Base-by-base conservation (phyloP, 2,888 invertebrate genomes). In the Hypercompe scribonia region DNA sequence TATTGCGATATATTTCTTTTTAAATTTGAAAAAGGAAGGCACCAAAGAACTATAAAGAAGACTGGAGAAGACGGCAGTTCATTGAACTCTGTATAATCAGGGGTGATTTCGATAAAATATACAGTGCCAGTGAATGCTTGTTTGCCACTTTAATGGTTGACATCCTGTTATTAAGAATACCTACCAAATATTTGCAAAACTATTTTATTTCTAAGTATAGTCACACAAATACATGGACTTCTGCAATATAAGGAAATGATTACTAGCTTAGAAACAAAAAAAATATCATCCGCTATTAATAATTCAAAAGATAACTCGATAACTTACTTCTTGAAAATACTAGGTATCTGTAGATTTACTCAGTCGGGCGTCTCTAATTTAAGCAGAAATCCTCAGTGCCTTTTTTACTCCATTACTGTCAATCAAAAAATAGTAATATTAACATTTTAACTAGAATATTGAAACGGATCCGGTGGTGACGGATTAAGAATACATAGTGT, bases 1-100 rank as follows among this genome's bases (percentile, higher is more conserved):
- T 31, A 58, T 77, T 73, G 74, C 71, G 74, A 68, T 28, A 18
- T 18, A 5, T 31, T 61, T 61, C 0, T 31, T 61, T 61, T 58
- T 50, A 21, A 8, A 24, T 50, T 50, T 50, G 7, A 50, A 50
- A 50, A 50, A 7, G 24, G 50, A 50, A 50, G 5, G 5, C 2
- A 7, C 8, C 24, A 8, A 7, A 50, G 50, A 50, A 54, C n/a
- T 24, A 4, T 54, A n/a, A 24, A n/a, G 54, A 54, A n/a, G 54
- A n/a, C 10, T 54, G 0, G 24, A 50, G 7, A 50, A 50, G 50
- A 50, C 8, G 24, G 50, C 21, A 8, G 50, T 50, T 50, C 50
- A 50, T 50, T 24, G 50, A 50, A 50, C 50, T 21, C 15, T 18
- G 18, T 42, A 42, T 3, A 15, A 42, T 1, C 11, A 0, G 13